Percentiles rank a stretch among this genome's conserved stretches.
Evolutionary conservation across 2,113 vertebrate genomes (phyloP).

Genomic region (Pangasianodon hypophthalmus): DNA sequence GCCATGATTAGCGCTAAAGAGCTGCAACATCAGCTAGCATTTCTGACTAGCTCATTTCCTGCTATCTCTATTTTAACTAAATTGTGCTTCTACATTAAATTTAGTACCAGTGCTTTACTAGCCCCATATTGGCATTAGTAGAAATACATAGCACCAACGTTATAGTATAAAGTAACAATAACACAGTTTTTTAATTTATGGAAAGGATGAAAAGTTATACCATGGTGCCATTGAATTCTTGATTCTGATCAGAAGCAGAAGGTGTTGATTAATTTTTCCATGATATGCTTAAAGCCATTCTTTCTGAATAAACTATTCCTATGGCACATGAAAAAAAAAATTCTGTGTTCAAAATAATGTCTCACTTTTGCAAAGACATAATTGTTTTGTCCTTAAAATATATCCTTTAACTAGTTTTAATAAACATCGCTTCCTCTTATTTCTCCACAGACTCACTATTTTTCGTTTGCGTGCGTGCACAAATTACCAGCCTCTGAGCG

Average conservation of each 20-base stretch:
- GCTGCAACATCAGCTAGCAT: background rate
- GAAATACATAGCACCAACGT: background rate
- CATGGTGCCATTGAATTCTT: background rate
- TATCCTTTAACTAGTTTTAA: background rate
- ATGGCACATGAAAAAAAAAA: background rate
- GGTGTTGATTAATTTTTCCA: background rate
- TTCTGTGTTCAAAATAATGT: background rate
- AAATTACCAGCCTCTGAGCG: conserved; percentile 17
- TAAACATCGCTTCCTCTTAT: background rate
- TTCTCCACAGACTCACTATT: conserved; percentile 4
- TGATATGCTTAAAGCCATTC: background rate
- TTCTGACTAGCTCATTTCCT: background rate
- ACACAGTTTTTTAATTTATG: background rate
- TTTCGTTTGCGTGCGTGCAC: background rate
- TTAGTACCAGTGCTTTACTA: background rate
- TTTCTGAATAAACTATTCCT: background rate
- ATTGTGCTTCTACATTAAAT: background rate
- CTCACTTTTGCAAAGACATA: background rate
- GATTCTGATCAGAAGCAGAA: background rate
- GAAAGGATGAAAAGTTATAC: background rate
- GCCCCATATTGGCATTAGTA: background rate
- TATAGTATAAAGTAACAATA: background rate
- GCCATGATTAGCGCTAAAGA: background rate
- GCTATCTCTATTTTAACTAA: background rate
- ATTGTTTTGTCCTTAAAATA: background rate